Percentiles rank a stretch among this genome's conserved stretches.
Evolutionary conservation across 2,797 vertebrate genomes (phyloP).

Genomic region (Chaetodon trifasciatus): DNA sequence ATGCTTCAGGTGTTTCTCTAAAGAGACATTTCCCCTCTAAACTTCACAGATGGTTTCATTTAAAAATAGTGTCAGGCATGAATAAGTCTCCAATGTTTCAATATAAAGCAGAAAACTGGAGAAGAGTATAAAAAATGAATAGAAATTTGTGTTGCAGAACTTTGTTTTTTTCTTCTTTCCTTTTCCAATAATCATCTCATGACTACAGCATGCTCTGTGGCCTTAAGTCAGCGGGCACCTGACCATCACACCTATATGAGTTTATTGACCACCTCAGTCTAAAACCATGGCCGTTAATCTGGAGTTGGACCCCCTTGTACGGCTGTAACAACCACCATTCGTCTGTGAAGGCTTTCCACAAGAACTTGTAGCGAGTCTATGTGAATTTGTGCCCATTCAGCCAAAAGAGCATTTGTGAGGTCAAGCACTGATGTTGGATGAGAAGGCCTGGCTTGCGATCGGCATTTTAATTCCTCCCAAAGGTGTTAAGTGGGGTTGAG

Average conservation of each 20-base stretch:
- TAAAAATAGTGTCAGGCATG: neutral
- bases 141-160: neutral
- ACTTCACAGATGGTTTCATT: neutral
- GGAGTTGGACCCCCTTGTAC: too few relatives aligned
- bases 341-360: neutral
- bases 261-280: neutral
- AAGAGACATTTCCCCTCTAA: neutral
- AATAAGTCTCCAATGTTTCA: neutral
- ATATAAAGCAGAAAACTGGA: neutral
- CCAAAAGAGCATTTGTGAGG: neutral
- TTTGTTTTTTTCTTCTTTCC: neutral
- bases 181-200: neutral
- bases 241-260: neutral
- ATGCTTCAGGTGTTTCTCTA: neutral
- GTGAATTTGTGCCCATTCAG: neutral
- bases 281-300: neutral
- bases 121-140: neutral
- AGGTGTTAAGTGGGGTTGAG: too few relatives aligned
- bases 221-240: too few relatives aligned
- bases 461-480: too few relatives aligned
- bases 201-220: too few relatives aligned
- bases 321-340: neutral
- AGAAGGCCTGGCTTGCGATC: too few relatives aligned
- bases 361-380: neutral
- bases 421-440: too few relatives aligned